Conservation (phyloP, 2,797 vertebrate genomes). For the Eidolon dupreanum region DNA sequence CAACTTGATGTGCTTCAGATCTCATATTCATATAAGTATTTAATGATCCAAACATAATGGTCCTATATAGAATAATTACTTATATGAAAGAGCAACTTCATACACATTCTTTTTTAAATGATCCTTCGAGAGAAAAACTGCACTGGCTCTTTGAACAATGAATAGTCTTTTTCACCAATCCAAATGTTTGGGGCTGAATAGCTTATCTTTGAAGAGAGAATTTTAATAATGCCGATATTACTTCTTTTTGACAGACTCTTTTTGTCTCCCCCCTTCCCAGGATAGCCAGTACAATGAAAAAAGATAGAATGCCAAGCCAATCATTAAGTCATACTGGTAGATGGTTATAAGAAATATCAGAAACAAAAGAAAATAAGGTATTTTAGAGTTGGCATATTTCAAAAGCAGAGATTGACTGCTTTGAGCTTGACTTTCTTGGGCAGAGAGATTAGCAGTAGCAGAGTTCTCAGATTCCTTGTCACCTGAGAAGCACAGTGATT, state of each 20-base stretch:
- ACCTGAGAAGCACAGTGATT: conserved; percentile 59
- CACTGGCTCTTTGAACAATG: conserved; percentile 79
- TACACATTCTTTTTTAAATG: conserved; percentile 82
- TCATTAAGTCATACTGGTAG: conserved; percentile 92
- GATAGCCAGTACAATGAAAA: conserved; percentile 93
- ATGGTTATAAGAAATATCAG: conserved; percentile 89
- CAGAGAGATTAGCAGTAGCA: conserved; percentile 76
- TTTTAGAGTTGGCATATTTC: conserved; percentile 86
- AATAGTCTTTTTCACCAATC: conserved; percentile 76
- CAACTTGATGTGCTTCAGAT: conserved; percentile 84
- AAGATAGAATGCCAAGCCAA: conserved; percentile 91
- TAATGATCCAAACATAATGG: conserved; percentile 88
- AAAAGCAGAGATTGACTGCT: conserved; percentile 82
- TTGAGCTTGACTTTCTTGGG: conserved; percentile 75
- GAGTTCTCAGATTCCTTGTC: conserved; percentile 66
- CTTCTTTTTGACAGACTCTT: conserved; percentile 82
- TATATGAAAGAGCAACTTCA: conserved; percentile 84
- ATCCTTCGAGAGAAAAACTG: conserved; percentile 80
- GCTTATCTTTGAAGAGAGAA: conserved; percentile 72
- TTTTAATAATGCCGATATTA: conserved; percentile 69
- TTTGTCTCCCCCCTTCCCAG: conserved; percentile 86
- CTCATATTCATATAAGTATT: conserved; percentile 84
- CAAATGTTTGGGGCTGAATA: conserved; percentile 77
- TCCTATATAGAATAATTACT: conserved; percentile 88
- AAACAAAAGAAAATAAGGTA: conserved; percentile 89